A percentile compares a stretch with the other conserved stretches of the same genome.
These are phyloP conservation scores for Drosophila pseudotalamancana DNA, from an alignment of 2,888 invertebrate species.

Conservation along the genomic window DNA sequence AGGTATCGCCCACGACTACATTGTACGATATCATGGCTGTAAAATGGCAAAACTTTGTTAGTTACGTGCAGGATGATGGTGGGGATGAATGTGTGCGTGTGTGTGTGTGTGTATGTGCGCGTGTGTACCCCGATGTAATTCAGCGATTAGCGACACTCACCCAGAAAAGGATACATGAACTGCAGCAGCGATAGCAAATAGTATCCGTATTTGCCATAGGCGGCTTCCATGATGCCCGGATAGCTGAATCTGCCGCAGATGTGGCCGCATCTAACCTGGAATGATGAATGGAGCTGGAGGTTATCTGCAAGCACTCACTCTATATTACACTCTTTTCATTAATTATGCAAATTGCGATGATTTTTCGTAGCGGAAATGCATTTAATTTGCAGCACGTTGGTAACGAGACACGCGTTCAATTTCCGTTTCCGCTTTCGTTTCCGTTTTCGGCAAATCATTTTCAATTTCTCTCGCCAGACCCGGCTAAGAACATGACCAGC, in stretches of 20 bases:
- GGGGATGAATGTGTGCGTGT: background rate
- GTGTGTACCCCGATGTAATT: slow-evolving; percentile 22
- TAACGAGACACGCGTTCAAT: slow-evolving; percentile 48
- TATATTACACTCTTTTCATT: slow-evolving; percentile 3
- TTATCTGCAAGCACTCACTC: slow-evolving; percentile 3
- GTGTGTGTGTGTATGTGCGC: background rate
- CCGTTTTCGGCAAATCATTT: slow-evolving; percentile 22
- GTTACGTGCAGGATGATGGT: background rate
- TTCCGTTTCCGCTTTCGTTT: slow-evolving; percentile 41
- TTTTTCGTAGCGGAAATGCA: slow-evolving; percentile 44
- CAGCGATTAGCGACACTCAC: slow-evolving; percentile 84
- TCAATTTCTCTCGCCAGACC: slow-evolving; percentile 37
- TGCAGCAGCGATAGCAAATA: slow-evolving; percentile 90
- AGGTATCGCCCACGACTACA: slow-evolving; percentile 93
- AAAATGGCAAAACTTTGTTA: slow-evolving; percentile 68
- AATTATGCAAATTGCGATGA: slow-evolving; percentile 52
- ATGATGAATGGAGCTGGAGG: slow-evolving; percentile 33
- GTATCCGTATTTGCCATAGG: slow-evolving; percentile 92
- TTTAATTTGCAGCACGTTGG: slow-evolving; percentile 3
- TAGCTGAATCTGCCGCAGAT: slow-evolving; percentile 91
- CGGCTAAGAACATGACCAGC: slow-evolving; percentile 48
- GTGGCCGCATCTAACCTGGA: slow-evolving; percentile 87
- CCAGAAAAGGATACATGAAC: slow-evolving; percentile 93
- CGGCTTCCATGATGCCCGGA: slow-evolving; percentile 90
- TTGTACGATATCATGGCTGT: slow-evolving; percentile 95